Conservation (phyloP, 2,888 invertebrate genomes). For the Rhamphomyia laevipes region DNA sequence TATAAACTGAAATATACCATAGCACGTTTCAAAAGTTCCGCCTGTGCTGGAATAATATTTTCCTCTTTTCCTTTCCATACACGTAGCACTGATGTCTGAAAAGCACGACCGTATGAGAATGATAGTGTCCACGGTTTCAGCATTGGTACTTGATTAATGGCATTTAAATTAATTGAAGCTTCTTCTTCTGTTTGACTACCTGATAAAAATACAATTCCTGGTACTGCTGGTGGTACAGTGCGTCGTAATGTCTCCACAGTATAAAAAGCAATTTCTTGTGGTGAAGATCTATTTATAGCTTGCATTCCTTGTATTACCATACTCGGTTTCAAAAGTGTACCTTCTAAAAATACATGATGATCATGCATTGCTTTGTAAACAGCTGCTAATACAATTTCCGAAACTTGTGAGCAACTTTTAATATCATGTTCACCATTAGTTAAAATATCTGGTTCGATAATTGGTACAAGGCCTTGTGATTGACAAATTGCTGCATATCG, state of each 20-base stretch:
- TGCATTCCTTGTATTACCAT: constrained; percentile 83
- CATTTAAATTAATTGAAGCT: constrained; percentile 83
- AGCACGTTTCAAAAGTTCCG: constrained; percentile 75
- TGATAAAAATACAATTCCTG: constrained; percentile 86
- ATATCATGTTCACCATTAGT: constrained; percentile 91
- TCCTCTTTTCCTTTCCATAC: constrained; percentile 86
- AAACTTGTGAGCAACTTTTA: constrained; percentile 77
- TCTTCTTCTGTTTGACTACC: constrained; percentile 95
- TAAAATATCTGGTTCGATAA: constrained; percentile 92
- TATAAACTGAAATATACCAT: constrained; percentile 75
- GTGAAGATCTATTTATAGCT: constrained; percentile 54
- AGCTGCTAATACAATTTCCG: constrained; percentile 80
- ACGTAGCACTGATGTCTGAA: constrained; percentile 83
- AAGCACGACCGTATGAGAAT: constrained; percentile 91
- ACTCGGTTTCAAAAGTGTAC: constrained; percentile 93
- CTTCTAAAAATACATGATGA: constrained; percentile 91
- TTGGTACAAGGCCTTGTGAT: constrained; percentile 87
- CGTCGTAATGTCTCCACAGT: constrained; percentile 82
- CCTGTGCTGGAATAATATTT: constrained; percentile 65
- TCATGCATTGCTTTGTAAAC: constrained; percentile 88
- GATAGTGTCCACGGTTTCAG: constrained; percentile 90
- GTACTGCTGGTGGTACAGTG: constrained; percentile 85
- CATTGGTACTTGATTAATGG: constrained; percentile 68
- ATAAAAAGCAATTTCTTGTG: constrained; percentile 72
- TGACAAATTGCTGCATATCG: constrained; percentile 89